Base-by-base conservation (phyloP, 2,888 invertebrate species). In the Spilarctia lutea region DNA sequence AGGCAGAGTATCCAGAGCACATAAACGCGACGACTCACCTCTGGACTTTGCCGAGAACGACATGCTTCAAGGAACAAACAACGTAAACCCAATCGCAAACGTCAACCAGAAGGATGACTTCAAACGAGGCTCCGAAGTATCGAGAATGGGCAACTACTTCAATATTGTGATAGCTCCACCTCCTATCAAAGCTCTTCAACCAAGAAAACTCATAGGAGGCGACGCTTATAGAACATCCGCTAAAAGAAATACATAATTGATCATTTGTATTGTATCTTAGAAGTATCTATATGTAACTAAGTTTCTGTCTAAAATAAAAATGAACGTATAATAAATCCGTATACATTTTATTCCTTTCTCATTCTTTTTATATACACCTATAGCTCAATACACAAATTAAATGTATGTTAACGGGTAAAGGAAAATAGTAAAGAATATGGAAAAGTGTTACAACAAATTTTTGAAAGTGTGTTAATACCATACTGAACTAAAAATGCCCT, bases 141-240 rank as follows among this genome's bases (percentile, higher is more conserved):
- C 95, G 4, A 88, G 95, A 75, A 94, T 95, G 95, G 95, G 95
- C 20, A 96, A 96, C 86, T 96, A 95, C 82, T 96, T 95, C 80
- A 95, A 95, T 79, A 95, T 95, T 35, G 95, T 96, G 48, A 96
- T 96, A 68, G 95, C 95, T 0, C 95, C 95, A 3, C 95, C 95
- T 2, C 95, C 94, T 3, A 94, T 95, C 65, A 94, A 94, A 82
- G 90, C 95, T 6, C 76, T 95, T 20, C 94, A 94, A 73, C 94
- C 95, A 3, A 89, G 95, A 71, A 95, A 95, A 86, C 81, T 93
- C 70, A 42, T 94, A 39, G 88, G 90, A 65, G 89, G 83, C 48
- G 92, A 92, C 24, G 81, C 74, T 18, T 91, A 88, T 72, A 86
- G 88, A 80, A 73, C 86, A 68, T 70, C 85, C 8, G 75, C 84